Percentiles rank a stretch among this genome's conserved stretches.
phyloP scores from a whole-genome alignment of 1,140 invertebrate genomes.

The Drosophila saltans region DNA sequence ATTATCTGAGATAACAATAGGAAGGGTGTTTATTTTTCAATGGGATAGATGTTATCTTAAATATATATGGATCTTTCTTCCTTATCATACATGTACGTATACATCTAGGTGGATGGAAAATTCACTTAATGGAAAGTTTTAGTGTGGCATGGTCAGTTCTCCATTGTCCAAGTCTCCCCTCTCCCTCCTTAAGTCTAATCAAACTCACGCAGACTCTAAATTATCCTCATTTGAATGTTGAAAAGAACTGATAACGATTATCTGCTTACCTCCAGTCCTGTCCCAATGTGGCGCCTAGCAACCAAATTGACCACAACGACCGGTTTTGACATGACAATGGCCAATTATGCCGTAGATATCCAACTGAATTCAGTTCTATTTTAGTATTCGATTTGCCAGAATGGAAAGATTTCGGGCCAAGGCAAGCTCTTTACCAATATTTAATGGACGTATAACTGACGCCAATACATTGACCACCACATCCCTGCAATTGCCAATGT shows the following conservation, averaged over 20 bases:
- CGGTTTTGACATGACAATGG: conserved; percentile 22
- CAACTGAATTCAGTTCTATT: conserved; percentile 29
- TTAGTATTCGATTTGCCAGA: conserved; percentile 13
- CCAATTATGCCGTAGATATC: conserved; percentile 42
- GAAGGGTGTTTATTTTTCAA: background rate
- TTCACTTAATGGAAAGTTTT: too few relatives aligned
- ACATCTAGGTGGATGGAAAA: too few relatives aligned
- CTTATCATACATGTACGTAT: too few relatives aligned
- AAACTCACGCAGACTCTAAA: background rate
- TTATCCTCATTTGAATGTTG: background rate
- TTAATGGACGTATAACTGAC: conserved; percentile 76
- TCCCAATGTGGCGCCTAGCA: conserved; percentile 47
- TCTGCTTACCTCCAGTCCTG: background rate
- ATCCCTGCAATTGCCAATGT: conserved; percentile 59
- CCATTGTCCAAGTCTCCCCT: background rate
- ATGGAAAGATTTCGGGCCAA: conserved; percentile 77
- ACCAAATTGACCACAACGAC: conserved; percentile 68
- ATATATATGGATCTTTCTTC: too few relatives aligned
- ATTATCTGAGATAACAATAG: conserved; percentile 20
- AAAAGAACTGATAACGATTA: background rate
- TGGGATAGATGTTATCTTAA: too few relatives aligned
- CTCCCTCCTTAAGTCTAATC: too few relatives aligned
- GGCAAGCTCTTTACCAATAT: conserved; percentile 73
- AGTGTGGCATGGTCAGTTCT: too few relatives aligned
- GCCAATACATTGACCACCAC: conserved; percentile 65